Base-by-base conservation (phyloP, 2,113 vertebrate species). In the Indicator indicator region DNA sequence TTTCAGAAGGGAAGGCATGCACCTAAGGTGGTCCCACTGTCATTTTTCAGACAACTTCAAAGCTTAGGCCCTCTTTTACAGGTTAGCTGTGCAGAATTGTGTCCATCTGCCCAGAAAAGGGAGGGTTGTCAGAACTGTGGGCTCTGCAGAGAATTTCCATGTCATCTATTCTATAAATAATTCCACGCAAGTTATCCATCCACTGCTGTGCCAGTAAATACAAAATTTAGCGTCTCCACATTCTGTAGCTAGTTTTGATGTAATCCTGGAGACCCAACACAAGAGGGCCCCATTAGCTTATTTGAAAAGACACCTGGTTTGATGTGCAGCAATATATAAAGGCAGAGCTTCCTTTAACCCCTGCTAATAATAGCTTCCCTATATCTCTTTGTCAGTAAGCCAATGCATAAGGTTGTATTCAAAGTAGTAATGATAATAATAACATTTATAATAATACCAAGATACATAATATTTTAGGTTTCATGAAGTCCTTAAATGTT, bases 221-320 rank as follows among this genome's bases (percentile, higher is more conserved):
- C 32, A 33, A 33, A 42, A 59, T 33, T 15, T 23, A 5, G 26
- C 5, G 26, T 40, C 26, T 36, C 13, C 20, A 3, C 0, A 0
- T 36, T 52, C 9, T 56, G 48, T 19, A 12, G 38, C 62, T 46
- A 7, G 26, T 64, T 60, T 6, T 42, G 27, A 24, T 86, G 85
- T 40, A 76, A 20, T 70, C 12, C 27, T 12, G 3, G 40, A 70
- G 60, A 63, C 8, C 7, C 20, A 16, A 79, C 87, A 84, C 89
- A n/a, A 9, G 75, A 80, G 87, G 85, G 26, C 93, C 62, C 82
- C 24, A 18, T 42, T 2, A 1, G 55, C 67, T 7, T 23, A 3
- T 72, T 77, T 76, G 8, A 23, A 11, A 74, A 38, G 54, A 33
- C 17, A 8, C 16, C n/a, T 65, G 5, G 2, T 59, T 67, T 38